phyloP scores from a whole-genome alignment of 2,113 vertebrate genomes.

The Eupsittula cactorum region DNA sequence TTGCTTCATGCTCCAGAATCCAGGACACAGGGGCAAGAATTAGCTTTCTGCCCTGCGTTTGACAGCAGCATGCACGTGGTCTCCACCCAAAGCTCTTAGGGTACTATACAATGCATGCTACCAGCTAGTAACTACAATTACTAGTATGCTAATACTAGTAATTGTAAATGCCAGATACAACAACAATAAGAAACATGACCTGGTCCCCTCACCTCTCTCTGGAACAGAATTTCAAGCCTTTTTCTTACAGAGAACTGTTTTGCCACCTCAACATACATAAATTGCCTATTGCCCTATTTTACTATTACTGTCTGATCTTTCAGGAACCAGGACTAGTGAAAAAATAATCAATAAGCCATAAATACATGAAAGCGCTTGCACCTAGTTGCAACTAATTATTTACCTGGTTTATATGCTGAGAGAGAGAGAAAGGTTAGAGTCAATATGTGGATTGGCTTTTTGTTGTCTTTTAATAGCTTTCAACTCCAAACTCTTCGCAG shows the following conservation, averaged over 20 bases:
- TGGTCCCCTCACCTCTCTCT: not conserved
- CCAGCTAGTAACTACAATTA: not conserved
- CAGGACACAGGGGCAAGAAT: not conserved
- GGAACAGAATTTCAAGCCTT: not conserved
- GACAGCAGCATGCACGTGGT: rapidly evolving
- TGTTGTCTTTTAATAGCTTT: not conserved
- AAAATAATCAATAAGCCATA: not conserved
- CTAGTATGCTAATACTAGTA: not conserved
- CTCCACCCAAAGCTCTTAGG: not conserved
- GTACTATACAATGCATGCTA: not conserved
- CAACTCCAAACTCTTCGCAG: not conserved
- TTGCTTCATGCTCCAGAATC: not conserved
- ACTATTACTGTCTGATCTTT: not conserved
- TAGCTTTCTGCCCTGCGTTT: not conserved
- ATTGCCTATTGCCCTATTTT: not conserved
- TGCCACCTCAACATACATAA: not conserved
- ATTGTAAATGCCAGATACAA: not conserved
- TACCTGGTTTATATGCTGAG: not conserved
- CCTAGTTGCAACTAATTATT: not conserved
- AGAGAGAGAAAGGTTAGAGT: not conserved
- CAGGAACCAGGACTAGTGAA: not conserved
- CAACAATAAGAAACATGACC: rapidly evolving
- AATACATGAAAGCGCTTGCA: not conserved
- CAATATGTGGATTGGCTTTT: not conserved
- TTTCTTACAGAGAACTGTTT: not conserved